Evolutionary conservation across 2,888 invertebrate genomes (phyloP), one percentile per base, ranked within the genome.

Genomic region (Camptogramma bilineatum): DNA sequence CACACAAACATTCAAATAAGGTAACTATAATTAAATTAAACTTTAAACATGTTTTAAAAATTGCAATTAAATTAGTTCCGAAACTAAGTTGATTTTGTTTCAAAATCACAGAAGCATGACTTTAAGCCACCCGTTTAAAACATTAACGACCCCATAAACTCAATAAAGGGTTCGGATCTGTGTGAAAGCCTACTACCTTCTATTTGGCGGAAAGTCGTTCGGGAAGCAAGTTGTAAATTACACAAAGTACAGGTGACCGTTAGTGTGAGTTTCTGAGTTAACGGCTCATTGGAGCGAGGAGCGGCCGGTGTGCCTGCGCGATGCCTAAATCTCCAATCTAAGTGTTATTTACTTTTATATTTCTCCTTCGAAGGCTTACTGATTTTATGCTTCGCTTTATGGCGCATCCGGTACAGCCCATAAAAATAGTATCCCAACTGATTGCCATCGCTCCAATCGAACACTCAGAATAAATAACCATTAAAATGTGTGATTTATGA

Each of bases 341-440:
- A 88, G 87, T 88, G 85, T 88, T 89, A 89, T 90, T 90, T 90
- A 86, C 86, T 90, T 89, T 89, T 87, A 88, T 90, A 88, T 87
- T 87, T 87, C 83, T 82, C 82, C 82, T 83, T 81, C 83, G 80
- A 77, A 86, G 83, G 87, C 86, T 87, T 87, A 86, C 85, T 86
- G 88, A 88, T 91, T 91, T 90, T 90, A 91, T 88, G 85, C 82
- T 83, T 80, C 82, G 71, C 84, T 91, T 91, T 91, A 91, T 90
- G 81, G 87, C 87, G 84, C 87, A 87, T 88, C 88, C 85, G 88
- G 86, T 84, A 85, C 86, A 83, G 82, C 83, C 82, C 86, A 85
- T 91, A 90, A 91, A 90, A 91, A 86, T 90, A 88, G 89, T 87
- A 83, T 87, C 81, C 82, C 80, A 79, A 82, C 84, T 87, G 90